Evolutionary conservation across 2,797 vertebrate genomes (phyloP), one percentile per base, ranked within the genome.

Genomic region (Pyrocephalus nanus): DNA sequence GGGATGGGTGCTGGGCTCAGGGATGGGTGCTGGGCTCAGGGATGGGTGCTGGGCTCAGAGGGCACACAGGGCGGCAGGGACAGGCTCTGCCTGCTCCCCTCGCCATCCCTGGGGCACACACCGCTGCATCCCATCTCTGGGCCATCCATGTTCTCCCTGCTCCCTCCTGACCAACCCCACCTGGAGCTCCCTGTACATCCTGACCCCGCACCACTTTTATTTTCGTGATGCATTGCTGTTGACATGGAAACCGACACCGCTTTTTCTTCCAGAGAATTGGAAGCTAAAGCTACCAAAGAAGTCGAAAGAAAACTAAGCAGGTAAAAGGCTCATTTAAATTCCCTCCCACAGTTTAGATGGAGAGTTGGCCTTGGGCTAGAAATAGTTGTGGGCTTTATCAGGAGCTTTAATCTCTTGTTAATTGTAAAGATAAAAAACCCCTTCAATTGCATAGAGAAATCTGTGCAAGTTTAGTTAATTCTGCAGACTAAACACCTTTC

Each of bases 251-350:
- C 88, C 90, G 43, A 93, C 55, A 38, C 58, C 72, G 1, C 72
- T 96, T 93, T 97, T 71, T 96, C 30, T 97, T 98, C 67, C 97
- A 99, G 98, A 99, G 98, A 99, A 98, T 99, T 98, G 99, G 98
- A 99, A 99, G 99, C 99, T 99, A 98, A 99, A 99, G 98, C 98
- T 98, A 99, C 99, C 99, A 99, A 99, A 99, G 99, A 99, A 98
- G 98, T 98, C 97, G 98, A 99, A 98, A 98, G 98, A 98, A 99
- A 98, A 98, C 98, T 97, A 98, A 98, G 98, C 98, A 99, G 99
- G 99, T 99, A 95, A 98, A 98, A 71, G 32, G 8, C 47, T 71
- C 11, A 19, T 95, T 96, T 92, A 55, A 82, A 93, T 95, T 85
- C 81, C 30, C 65, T 87, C 75, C 65, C 36, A 8, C 80, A 42